phyloP scores from a whole-genome alignment of 2,888 invertebrate species.

The Blera fallax region DNA sequence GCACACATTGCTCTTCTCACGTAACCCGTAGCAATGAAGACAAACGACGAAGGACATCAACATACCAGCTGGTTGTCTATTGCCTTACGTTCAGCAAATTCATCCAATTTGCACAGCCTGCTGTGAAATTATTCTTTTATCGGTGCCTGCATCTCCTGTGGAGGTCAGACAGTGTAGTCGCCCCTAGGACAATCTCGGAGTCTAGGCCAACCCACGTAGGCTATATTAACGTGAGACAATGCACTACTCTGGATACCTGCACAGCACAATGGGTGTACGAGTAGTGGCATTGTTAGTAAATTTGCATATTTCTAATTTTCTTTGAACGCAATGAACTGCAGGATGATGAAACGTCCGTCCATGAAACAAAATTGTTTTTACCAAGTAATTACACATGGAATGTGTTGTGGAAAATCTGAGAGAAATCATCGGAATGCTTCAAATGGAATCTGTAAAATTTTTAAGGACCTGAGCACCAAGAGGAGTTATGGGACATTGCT shows the following conservation, averaged over 20 bases:
- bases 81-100: neutral
- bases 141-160: neutral
- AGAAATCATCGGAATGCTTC: neutral
- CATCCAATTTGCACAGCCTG: slow-evolving; percentile 23
- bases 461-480: too few species aligned
- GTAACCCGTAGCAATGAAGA: slow-evolving; percentile 15
- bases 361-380: slow-evolving; percentile 33
- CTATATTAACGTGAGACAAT: neutral
- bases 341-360: slow-evolving; percentile 11
- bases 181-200: neutral
- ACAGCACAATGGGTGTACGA: neutral
- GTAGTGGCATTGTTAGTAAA: slow-evolving; percentile 4
- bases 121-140: neutral
- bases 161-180: neutral
- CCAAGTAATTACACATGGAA: slow-evolving; percentile 10
- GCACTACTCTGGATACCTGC: slow-evolving; percentile 9
- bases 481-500: neutral
- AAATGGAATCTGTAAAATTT: neutral
- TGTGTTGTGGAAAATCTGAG: neutral
- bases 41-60: slow-evolving; percentile 13
- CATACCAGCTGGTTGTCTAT: neutral
- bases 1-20: neutral
- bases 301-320: slow-evolving; percentile 58
- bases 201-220: neutral
- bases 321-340: slow-evolving; percentile 19